Evolutionary conservation across 2,797 vertebrate species (phyloP), one percentile per base, ranked within the genome.

Genomic region (Tapera naevia): DNA sequence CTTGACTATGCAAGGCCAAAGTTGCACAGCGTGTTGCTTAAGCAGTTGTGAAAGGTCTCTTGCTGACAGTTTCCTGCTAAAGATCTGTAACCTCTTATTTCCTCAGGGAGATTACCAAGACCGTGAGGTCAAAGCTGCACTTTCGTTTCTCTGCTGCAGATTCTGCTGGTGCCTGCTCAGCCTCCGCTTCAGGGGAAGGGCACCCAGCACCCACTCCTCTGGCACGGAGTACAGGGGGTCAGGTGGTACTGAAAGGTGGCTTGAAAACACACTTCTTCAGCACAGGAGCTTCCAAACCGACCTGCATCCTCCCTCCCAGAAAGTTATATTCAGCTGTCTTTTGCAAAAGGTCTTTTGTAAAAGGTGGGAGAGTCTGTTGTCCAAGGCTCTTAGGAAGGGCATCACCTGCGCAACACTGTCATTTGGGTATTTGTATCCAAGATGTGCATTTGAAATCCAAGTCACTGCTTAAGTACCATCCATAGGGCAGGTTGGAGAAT

Each of bases 41-140:
- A 73, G 85, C 51, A 3, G 30, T 37, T 80, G 30, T 73, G 90
- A 76, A 79, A 91, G 82, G 84, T 56, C 79, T 78, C 71, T 62
- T 88, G 81, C 11, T 9, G 81, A 93, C 73, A 71, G 84, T 33
- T 96, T 91, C 88, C 92, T 96, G 75, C 70, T 33, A 3, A 54
- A 88, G 87, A 75, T 69, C 71, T 61, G 69, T 33, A 48, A 67
- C 73, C 73, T 66, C 53, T 19, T 35, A 5, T 33, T 93, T 95
- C 86, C 67, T 67, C 37, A 12, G 71, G 76, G 89, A 84, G 48
- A 46, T 76, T n/a, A 72, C 78, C 78, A 58, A 65, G 39, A 6
- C 54, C 9, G 1, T 21, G 33, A 33, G 32, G 45, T 23, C 35
- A 27, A 7, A 62, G 80, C 82, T n/a, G 39, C 0, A 0, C 57